Conservation (phyloP, 2,888 invertebrate species). For the Drosophila nr. fundita region DNA sequence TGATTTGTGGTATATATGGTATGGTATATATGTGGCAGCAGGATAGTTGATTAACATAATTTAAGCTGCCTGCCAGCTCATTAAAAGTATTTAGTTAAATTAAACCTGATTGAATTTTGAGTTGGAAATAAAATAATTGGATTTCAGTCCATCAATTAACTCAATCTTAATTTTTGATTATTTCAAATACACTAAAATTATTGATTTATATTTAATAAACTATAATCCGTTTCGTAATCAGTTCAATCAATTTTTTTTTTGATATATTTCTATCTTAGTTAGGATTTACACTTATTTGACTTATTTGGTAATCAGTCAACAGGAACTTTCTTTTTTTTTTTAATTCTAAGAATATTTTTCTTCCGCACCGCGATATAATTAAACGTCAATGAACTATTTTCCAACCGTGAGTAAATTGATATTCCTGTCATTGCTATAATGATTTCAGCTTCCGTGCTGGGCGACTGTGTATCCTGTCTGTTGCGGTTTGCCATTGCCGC, state of each 20-base stretch:
- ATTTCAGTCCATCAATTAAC: neutral
- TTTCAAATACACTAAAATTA: neutral
- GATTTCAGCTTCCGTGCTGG: slow-evolving; percentile 66
- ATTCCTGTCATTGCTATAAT: slow-evolving; percentile 75
- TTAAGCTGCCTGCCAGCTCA: neutral
- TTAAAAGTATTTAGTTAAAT: neutral
- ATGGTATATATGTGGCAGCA: neutral
- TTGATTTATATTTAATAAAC: neutral
- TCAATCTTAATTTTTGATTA: neutral
- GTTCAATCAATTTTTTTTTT: neutral
- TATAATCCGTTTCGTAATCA: neutral
- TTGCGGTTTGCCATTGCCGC: slow-evolving; percentile 56
- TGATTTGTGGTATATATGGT: neutral
- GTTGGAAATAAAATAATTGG: neutral
- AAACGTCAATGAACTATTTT: slow-evolving; percentile 47
- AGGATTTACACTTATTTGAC: neutral
- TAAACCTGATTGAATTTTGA: neutral
- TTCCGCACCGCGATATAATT: slow-evolving; percentile 55
- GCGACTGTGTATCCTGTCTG: slow-evolving; percentile 61
- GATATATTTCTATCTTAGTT: neutral
- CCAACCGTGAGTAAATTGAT: slow-evolving; percentile 72
- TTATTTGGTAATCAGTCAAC: neutral
- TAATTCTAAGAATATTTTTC: slow-evolving; percentile 13
- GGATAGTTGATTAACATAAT: neutral
- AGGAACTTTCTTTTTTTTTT: slow-evolving; percentile 17